These are phyloP conservation scores for Pantala flavescens DNA, from an alignment of 1,140 invertebrate species.

Conservation along the genomic window DNA sequence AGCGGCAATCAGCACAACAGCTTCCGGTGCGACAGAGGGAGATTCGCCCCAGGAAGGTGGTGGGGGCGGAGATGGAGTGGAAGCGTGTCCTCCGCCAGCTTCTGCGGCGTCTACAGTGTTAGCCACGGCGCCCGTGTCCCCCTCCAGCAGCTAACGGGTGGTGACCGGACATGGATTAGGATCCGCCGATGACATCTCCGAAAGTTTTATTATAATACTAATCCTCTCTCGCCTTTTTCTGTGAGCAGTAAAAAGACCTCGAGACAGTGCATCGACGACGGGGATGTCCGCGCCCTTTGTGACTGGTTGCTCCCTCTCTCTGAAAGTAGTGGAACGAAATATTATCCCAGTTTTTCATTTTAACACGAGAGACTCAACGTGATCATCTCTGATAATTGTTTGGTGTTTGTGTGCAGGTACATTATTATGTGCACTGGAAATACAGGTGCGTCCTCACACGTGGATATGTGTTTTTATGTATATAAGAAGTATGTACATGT, in stretches of 20 bases:
- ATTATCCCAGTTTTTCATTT: not conserved
- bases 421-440: too few species aligned
- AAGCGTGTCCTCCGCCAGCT: not conserved
- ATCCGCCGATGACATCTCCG: not conserved
- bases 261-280: too few species aligned
- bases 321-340: not conserved
- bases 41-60: not conserved
- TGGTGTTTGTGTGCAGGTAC: not conserved
- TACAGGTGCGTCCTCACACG: too few species aligned
- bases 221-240: too few species aligned
- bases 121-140: not conserved
- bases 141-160: not conserved
- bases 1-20: not conserved
- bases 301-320: too few species aligned
- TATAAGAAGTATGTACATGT: too few species aligned
- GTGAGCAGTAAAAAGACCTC: too few species aligned
- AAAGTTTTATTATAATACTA: too few species aligned
- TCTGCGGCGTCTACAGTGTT: not conserved
- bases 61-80: not conserved
- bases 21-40: not conserved
- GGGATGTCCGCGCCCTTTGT: too few species aligned
- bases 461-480: too few species aligned
- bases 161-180: too few species aligned
- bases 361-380: not conserved
- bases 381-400: not conserved